Evolutionary conservation across 2,797 vertebrate genomes (phyloP).

Genomic region (Girardinus metallicus): DNA sequence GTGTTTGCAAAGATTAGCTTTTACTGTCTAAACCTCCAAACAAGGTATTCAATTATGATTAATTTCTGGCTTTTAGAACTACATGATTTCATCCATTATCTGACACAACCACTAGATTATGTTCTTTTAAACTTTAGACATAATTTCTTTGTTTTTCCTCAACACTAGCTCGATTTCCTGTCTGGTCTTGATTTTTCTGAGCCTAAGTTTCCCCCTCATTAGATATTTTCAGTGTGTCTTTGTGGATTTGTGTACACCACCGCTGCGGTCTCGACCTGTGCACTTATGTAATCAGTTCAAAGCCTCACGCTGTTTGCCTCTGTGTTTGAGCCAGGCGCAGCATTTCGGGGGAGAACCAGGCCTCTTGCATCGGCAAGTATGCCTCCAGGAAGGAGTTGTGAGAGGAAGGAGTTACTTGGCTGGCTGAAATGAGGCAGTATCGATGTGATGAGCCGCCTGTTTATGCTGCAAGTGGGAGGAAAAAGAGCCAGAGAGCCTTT

Average conservation of each 20-base stretch:
- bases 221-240: conserved; percentile 1
- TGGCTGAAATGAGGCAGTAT: conserved; percentile 34
- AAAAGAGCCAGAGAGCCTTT: conserved; percentile 14
- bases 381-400: conserved; percentile 25
- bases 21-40: not conserved
- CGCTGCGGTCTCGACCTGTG: conserved; percentile 24
- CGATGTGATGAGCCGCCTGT: conserved; percentile 30
- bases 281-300: conserved; percentile 51
- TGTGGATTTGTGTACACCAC: not conserved
- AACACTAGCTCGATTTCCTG: not conserved
- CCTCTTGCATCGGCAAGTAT: not conserved
- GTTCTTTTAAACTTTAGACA: not conserved
- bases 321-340: not conserved
- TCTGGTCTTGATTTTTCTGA: not conserved
- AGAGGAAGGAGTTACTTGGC: conserved; percentile 38
- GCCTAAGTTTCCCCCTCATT: not conserved
- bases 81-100: too few species aligned
- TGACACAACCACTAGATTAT: not conserved
- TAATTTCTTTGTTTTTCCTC: not conserved
- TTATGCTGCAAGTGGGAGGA: conserved; percentile 27
- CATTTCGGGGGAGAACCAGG: not conserved
- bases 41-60: not conserved
- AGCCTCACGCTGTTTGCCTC: not conserved
- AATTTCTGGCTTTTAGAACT: not conserved
- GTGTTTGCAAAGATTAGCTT: not conserved